A percentile compares a stretch with the other conserved stretches of the same genome.
Conservation (phyloP, 2,888 invertebrate species). For the Erebia ligea region DNA sequence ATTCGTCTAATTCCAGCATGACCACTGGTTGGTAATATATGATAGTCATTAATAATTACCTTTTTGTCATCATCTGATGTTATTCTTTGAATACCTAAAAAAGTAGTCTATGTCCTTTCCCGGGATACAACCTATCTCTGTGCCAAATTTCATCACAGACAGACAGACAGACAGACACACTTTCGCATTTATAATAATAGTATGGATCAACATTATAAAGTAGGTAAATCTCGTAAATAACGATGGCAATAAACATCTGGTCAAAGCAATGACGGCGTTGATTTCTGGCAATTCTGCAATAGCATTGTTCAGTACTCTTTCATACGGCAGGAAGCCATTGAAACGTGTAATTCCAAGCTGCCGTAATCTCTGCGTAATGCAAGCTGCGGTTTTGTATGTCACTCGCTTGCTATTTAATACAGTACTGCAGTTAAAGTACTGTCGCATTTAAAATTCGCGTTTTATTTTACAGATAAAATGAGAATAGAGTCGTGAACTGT, state of each 20-base stretch:
- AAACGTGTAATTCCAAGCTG: conserved; percentile 35
- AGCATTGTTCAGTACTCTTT: conserved; percentile 26
- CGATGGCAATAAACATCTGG: neutral
- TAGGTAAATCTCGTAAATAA: neutral
- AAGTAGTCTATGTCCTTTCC: no score
- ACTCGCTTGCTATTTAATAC: conserved; percentile 16
- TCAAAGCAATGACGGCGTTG: neutral
- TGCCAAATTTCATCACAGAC: no score
- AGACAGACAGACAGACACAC: no score
- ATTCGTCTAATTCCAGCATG: no score
- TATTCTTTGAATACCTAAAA: no score
- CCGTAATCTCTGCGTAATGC: conserved; percentile 33
- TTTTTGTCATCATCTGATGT: no score
- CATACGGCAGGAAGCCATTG: conserved; percentile 32
- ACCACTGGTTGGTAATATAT: no score
- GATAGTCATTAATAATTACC: no score
- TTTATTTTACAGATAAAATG: neutral
- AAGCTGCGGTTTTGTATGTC: conserved; percentile 32
- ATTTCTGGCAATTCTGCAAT: conserved; percentile 11
- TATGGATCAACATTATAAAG: no score
- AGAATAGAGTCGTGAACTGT: neutral
- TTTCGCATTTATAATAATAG: no score
- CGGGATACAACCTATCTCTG: no score
- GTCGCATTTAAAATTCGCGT: neutral
- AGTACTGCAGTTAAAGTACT: neutral